Percentiles rank a stretch among this genome's conserved stretches.
Conservation (phyloP, 1,140 invertebrate genomes). For the Drosophila nigromelanica region DNA sequence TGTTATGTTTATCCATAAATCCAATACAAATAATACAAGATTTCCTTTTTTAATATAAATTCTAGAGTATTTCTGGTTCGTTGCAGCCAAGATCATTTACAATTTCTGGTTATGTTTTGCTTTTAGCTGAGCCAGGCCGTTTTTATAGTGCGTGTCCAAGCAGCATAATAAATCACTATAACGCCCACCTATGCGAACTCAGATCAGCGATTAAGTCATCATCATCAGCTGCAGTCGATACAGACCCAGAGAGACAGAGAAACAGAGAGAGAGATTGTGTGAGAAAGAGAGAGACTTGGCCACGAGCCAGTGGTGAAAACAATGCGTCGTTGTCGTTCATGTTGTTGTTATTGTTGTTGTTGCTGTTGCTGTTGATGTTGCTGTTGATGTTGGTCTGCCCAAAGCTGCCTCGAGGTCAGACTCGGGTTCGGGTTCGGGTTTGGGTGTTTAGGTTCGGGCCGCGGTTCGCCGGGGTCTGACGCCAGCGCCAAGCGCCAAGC, state of each 20-base stretch:
- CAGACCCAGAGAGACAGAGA: conserved; percentile 8
- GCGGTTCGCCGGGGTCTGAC: conserved; percentile 4
- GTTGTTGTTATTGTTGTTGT: conserved; percentile 30
- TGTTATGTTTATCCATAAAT: no score
- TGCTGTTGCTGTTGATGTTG: conserved; percentile 27
- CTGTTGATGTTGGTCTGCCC: conserved; percentile 43
- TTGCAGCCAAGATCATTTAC: conserved; percentile 6
- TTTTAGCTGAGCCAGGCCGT: conserved; percentile 29
- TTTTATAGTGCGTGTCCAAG: conserved; percentile 70
- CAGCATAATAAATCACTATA: conserved; percentile 70
- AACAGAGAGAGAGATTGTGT: not conserved
- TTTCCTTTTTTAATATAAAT: no score
- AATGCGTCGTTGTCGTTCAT: conserved; percentile 58
- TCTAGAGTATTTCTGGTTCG: conserved; percentile 19
- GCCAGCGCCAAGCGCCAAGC: conserved; percentile 23
- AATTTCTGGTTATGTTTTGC: conserved; percentile 9
- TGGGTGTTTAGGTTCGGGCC: conserved; percentile 18
- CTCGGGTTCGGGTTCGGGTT: conserved; percentile 35
- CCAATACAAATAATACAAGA: no score
- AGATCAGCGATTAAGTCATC: conserved; percentile 74
- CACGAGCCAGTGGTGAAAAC: conserved; percentile 54
- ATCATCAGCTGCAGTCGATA: conserved; percentile 44
- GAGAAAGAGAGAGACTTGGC: conserved; percentile 12
- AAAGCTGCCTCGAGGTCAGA: conserved; percentile 61
- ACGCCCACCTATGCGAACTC: conserved; percentile 61